These are phyloP conservation scores for Scelioninae gen. 2 DNA, from an alignment of 2,888 invertebrate species.

Conservation along the genomic window DNA sequence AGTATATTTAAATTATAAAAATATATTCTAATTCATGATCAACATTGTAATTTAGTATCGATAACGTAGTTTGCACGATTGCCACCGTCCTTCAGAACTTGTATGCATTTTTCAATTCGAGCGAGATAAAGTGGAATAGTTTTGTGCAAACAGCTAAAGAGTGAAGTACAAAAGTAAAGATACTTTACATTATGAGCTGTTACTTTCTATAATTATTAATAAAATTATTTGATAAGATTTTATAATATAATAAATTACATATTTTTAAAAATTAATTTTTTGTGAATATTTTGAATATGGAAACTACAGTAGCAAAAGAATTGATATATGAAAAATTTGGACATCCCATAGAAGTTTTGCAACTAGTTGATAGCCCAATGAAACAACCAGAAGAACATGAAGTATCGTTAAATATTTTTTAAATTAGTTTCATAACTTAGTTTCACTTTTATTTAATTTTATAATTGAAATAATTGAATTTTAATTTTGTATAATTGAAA, in stretches of 20 bases:
- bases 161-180: constrained; percentile 5
- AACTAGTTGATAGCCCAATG: constrained; percentile 2
- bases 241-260: not conserved
- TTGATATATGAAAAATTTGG: constrained; percentile 30
- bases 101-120: constrained; percentile 12
- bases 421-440: not conserved
- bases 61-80: constrained; percentile 21
- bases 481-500: too few relatives aligned
- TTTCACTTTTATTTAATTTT: not conserved
- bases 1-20: too few relatives aligned
- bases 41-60: constrained; percentile 8
- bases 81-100: constrained; percentile 19
- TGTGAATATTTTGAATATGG: not conserved
- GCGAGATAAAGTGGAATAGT: constrained; percentile 27
- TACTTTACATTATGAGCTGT: not conserved
- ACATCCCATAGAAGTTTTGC: constrained; percentile 22
- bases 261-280: not conserved
- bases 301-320: constrained; percentile 20
- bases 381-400: constrained; percentile 77
- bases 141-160: not conserved
- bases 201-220: not conserved
- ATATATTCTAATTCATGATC: not conserved
- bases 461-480: too few relatives aligned
- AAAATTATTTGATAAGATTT: not conserved
- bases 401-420: constrained; percentile 63